These are phyloP conservation scores for Sarcophaga caerulescens DNA, from an alignment of 2,888 invertebrate genomes.

Conservation along the genomic window DNA sequence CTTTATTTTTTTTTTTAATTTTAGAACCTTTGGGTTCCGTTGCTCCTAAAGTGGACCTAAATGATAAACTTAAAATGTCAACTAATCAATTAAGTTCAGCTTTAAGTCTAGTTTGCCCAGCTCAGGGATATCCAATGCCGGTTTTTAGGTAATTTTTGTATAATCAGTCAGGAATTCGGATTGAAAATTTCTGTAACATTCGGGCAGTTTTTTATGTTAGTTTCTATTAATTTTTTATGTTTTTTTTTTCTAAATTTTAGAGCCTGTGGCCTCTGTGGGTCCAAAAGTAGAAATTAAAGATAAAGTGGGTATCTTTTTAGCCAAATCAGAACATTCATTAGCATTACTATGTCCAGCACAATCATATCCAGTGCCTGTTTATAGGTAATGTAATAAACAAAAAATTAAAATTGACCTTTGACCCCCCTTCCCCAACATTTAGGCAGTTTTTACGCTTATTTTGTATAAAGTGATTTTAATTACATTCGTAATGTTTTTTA, in stretches of 20 bases:
- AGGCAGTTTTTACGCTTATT: constrained; percentile 34
- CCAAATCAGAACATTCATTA: constrained; percentile 68
- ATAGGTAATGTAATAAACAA: constrained; percentile 81
- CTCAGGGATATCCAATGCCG: constrained; percentile 85
- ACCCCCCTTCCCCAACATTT: constrained; percentile 58
- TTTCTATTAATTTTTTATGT: too few species aligned
- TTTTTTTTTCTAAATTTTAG: constrained; percentile 70
- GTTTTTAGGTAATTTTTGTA: constrained; percentile 73
- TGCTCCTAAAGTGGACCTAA: constrained; percentile 83
- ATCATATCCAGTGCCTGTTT: constrained; percentile 86
- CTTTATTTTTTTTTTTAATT: constrained; percentile 20
- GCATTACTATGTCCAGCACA: constrained; percentile 85
- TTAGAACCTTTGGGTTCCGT: constrained; percentile 82
- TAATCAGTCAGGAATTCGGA: background rate
- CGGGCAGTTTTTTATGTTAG: constrained; percentile 42
- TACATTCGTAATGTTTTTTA: constrained; percentile 61
- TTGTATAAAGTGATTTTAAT: background rate
- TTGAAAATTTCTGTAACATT: constrained; percentile 9
- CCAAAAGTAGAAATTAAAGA: constrained; percentile 88
- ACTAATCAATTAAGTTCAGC: constrained; percentile 76
- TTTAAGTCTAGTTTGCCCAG: constrained; percentile 86
- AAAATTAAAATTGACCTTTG: background rate
- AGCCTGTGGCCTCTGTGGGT: constrained; percentile 82
- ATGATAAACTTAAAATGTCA: constrained; percentile 80
- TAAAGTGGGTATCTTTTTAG: constrained; percentile 77